Base-by-base conservation (phyloP, 2,797 vertebrate genomes). In the Ispidina lecontei region DNA sequence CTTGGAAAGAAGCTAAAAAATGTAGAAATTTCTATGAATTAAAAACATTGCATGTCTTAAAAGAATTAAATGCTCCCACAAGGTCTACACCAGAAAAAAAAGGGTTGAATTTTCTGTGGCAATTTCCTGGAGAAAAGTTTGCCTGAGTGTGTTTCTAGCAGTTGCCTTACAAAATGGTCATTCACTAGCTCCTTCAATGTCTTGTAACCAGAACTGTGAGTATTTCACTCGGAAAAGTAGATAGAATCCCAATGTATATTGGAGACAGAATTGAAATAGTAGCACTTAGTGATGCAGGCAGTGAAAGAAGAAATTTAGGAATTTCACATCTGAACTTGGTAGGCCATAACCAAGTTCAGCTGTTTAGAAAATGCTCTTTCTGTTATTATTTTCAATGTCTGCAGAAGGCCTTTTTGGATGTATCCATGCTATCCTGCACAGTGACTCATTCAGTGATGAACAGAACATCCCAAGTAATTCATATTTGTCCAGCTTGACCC, bases 1-100 rank as follows among this genome's bases (percentile, higher is more conserved):
- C 31, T 88, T 75, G 86, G 93, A 85, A 74, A 55, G 79, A 91
- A 84, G 59, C 22, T 78, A 52, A 68, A 94, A 87, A 94, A 81
- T 41, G 31, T 79, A 84, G 41, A 74, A 22, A 63, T 65, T 82
- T 56, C 47, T 89, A 62, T n/a, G 54, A 87, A 54, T 52, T 89
- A 70, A 89, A 92, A 25, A 2, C 9, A 9, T 12, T 29, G 28
- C 18, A 39, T 73, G 28, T 77, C 75, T 90, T 83, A 63, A 80
- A 91, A 74, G 72, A 64, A 22, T n/a, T 29, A 52, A 84, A 54
- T 83, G 12, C 12, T 94, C 39, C 65, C 65, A 69, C 43, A 87
- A 83, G 55, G 43, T 49, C 39, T 51, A 23, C 19, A 74, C 31
- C 26, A 87, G 70, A 46, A 87, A 86, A 39, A 39, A 75, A 74